These are phyloP conservation scores for Rousettus madagascariensis DNA, from an alignment of 2,797 vertebrate species.

Conservation along the genomic window DNA sequence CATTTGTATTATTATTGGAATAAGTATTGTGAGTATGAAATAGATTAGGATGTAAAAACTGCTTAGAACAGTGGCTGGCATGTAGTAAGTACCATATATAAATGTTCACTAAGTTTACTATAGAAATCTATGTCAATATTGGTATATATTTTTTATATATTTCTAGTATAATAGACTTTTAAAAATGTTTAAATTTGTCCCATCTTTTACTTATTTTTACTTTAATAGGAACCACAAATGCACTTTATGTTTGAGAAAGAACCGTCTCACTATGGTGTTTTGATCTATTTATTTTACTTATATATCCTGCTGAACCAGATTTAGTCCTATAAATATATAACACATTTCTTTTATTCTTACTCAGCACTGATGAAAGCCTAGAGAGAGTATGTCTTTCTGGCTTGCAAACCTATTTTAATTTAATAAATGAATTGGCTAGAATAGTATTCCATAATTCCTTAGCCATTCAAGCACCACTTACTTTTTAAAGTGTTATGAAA, in stretches of 20 bases:
- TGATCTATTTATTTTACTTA: slow-evolving; percentile 75
- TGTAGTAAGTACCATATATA: neutral
- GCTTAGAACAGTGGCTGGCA: neutral
- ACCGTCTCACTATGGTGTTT: slow-evolving; percentile 62
- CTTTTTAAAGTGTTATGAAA: slow-evolving; percentile 13
- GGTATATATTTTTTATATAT: slow-evolving; percentile 42
- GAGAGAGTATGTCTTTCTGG: slow-evolving; percentile 9
- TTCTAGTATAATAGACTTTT: slow-evolving; percentile 27
- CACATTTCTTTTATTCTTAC: slow-evolving; percentile 20
- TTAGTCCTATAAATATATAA: slow-evolving; percentile 67
- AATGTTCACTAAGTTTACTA: neutral
- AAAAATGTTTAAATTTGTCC: slow-evolving; percentile 64
- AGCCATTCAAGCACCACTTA: neutral
- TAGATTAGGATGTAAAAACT: neutral
- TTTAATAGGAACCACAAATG: slow-evolving; percentile 66
- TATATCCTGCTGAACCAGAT: slow-evolving; percentile 67
- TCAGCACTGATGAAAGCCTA: neutral
- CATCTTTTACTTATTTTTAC: slow-evolving; percentile 68
- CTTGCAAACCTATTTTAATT: slow-evolving; percentile 27
- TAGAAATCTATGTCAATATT: neutral
- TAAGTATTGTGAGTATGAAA: neutral
- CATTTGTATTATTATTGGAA: neutral
- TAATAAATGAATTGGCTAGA: neutral
- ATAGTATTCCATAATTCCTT: neutral
- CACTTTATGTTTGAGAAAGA: slow-evolving; percentile 75